Evolutionary conservation across 1,140 invertebrate species (phyloP).

Genomic region (Caenorhabditis remanei): DNA sequence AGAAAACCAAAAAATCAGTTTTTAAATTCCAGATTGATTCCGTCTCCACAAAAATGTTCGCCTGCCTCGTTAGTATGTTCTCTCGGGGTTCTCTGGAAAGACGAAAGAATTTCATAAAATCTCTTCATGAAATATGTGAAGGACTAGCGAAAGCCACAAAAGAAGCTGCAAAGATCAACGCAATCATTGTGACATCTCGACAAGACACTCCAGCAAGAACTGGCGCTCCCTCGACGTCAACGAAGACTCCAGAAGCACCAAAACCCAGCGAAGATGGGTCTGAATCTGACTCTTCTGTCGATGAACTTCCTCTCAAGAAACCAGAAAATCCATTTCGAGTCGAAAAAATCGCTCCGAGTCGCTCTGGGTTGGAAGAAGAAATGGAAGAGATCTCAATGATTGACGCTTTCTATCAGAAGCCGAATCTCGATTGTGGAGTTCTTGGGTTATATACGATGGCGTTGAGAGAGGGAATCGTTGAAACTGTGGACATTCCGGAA

Average conservation of each 20-base stretch:
- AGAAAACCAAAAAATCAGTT: neutral
- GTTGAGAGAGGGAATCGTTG: neutral
- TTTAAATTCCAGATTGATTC: slow-evolving; percentile 23
- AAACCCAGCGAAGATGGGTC: too few species aligned
- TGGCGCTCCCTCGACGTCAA: too few species aligned
- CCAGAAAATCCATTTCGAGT: too few species aligned
- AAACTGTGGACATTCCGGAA: neutral
- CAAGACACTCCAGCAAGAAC: too few species aligned
- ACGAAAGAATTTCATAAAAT: neutral
- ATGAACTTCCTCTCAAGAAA: too few species aligned
- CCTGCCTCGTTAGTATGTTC: slow-evolving; percentile 3
- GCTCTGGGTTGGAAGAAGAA: neutral
- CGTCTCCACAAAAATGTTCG: slow-evolving; percentile 2
- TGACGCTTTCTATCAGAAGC: slow-evolving; percentile 19
- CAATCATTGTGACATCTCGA: too few species aligned
- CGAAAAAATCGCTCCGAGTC: too few species aligned
- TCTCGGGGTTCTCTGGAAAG: neutral
- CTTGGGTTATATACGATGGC: neutral
- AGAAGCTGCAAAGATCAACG: neutral
- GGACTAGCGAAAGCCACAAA: neutral
- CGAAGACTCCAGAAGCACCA: too few species aligned
- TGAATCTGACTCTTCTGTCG: too few species aligned
- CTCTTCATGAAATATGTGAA: neutral
- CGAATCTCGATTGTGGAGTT: slow-evolving; percentile 19
- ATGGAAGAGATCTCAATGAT: neutral